Conservation (phyloP, 2,888 invertebrate genomes). For the Ceramica pisi region DNA sequence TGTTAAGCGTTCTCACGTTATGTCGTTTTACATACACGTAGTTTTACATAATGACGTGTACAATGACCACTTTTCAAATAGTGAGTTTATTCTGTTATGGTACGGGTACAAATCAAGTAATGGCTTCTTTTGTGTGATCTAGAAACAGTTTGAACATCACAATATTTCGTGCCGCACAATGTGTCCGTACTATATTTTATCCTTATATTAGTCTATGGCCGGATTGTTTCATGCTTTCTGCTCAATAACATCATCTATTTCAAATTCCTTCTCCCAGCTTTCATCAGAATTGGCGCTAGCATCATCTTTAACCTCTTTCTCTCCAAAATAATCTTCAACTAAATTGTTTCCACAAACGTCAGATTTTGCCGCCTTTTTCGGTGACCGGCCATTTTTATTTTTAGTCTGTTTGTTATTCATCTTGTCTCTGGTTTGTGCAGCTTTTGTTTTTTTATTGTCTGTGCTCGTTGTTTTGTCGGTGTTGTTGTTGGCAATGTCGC, state of each 20-base stretch:
- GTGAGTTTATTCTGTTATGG: too few relatives aligned
- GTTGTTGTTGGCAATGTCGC: constrained; percentile 83
- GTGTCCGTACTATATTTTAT: constrained; percentile 55
- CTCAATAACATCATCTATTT: constrained; percentile 83
- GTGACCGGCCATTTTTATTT: constrained; percentile 78
- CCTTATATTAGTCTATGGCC: constrained; percentile 67
- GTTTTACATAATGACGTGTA: too few relatives aligned
- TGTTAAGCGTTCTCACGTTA: too few relatives aligned
- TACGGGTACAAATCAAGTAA: constrained; percentile 2
- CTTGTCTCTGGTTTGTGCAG: constrained; percentile 78
- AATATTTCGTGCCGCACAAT: constrained; percentile 60
- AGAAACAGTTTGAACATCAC: constrained; percentile 33
- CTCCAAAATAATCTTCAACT: constrained; percentile 90
- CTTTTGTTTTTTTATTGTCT: constrained; percentile 70
- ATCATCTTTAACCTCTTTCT: constrained; percentile 86
- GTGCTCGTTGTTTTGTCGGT: constrained; percentile 75
- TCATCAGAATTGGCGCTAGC: constrained; percentile 90
- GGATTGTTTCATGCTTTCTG: constrained; percentile 79
- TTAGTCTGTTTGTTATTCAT: constrained; percentile 73
- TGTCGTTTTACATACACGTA: too few relatives aligned
- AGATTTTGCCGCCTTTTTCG: constrained; percentile 79
- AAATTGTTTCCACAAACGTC: constrained; percentile 88
- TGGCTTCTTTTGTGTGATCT: constrained; percentile 28
- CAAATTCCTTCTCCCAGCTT: constrained; percentile 92
- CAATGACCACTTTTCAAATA: too few relatives aligned